These are phyloP conservation scores for Mustela nigripes DNA, from an alignment of 2,113 vertebrate species.

Conservation along the genomic window DNA sequence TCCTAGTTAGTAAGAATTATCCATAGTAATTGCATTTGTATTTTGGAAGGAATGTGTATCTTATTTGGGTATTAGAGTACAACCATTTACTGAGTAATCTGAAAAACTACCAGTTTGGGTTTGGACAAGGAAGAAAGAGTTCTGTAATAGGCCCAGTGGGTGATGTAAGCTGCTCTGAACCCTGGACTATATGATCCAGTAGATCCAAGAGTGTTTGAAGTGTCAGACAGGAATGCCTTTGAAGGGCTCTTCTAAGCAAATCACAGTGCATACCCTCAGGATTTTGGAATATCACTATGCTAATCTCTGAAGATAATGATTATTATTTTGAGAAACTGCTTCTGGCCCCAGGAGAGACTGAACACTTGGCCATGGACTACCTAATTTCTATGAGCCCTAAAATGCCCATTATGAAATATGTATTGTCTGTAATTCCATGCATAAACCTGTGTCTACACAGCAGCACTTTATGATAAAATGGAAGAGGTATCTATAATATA, in stretches of 20 bases:
- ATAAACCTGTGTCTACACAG: neutral
- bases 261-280: neutral
- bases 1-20: neutral
- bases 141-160: neutral
- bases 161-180: neutral
- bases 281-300: neutral
- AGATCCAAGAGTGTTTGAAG: neutral
- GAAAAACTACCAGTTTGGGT: neutral
- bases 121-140: neutral
- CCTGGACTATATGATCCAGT: neutral
- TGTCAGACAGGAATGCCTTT: neutral
- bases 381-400: neutral
- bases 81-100: neutral
- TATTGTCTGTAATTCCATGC: neutral
- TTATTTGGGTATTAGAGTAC: neutral
- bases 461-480: neutral
- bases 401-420: neutral
- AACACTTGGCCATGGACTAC: neutral
- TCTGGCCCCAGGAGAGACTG: neutral
- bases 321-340: constrained; percentile 26
- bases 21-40: neutral
- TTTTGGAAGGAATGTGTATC: neutral
- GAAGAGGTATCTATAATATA: neutral
- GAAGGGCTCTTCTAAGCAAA: neutral
- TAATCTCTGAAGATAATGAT: constrained; percentile 5